Conservation (phyloP, 2,113 vertebrate species). For the Pungitius pungitius region DNA sequence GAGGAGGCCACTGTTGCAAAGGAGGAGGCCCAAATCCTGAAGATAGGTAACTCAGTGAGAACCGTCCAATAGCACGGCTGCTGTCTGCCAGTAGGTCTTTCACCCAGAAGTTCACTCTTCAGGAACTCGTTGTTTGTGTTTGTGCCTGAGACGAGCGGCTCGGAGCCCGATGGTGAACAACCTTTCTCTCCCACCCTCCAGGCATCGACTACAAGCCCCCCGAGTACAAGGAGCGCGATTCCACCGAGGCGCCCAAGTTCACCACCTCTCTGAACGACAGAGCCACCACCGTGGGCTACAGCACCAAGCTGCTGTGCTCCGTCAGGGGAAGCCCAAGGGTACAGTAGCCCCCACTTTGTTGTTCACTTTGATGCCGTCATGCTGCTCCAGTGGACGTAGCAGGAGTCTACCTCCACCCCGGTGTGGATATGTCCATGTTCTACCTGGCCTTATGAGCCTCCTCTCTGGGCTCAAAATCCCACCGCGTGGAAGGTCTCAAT, state of each 20-base stretch:
- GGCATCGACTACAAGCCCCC: conserved; percentile 82
- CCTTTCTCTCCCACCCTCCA: conserved; percentile 46
- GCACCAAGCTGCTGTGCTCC: conserved; percentile 90
- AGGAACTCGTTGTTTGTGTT: no score
- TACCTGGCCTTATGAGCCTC: conserved; percentile 29
- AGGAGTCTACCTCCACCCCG: no score
- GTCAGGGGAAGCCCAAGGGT: conserved; percentile 92
- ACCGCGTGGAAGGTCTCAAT: background rate
- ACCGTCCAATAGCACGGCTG: background rate
- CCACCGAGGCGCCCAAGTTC: conserved; percentile 92
- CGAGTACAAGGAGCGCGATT: conserved; percentile 83
- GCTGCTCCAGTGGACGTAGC: no score
- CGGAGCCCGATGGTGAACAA: background rate
- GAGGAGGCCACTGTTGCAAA: conserved; percentile 74
- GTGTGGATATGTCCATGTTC: no score
- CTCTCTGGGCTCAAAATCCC: conserved; percentile 17
- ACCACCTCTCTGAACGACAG: conserved; percentile 88
- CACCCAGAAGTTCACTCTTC: no score
- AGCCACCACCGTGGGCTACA: conserved; percentile 89
- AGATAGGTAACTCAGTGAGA: conserved; percentile 82
- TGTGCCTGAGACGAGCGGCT: background rate
- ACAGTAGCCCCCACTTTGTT: no score
- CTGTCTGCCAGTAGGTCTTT: background rate
- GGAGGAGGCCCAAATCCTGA: conserved; percentile 83
- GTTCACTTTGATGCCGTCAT: no score